phyloP scores from a whole-genome alignment of 2,797 vertebrate species.

The Xenentodon cancila region DNA sequence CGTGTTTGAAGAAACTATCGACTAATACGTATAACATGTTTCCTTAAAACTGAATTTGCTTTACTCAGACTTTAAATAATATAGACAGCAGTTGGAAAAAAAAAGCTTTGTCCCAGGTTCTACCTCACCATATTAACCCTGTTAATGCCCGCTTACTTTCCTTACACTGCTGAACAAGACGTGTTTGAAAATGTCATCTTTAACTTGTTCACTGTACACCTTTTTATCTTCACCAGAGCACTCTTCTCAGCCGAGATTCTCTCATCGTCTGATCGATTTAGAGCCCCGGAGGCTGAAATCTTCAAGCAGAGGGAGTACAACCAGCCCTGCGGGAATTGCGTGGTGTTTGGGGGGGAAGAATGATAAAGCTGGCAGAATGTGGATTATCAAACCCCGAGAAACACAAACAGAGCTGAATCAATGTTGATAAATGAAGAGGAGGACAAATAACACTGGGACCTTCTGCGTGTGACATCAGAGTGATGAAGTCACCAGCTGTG shows the following conservation, averaged over 20 bases:
- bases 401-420: conserved; percentile 24
- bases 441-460: conserved; percentile 25
- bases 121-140: conserved; percentile 45
- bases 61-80: conserved; percentile 2
- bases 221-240: conserved; percentile 64
- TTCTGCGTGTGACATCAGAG: conserved; percentile 44
- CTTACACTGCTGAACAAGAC: conserved; percentile 3
- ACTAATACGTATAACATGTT: background rate
- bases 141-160: conserved; percentile 32
- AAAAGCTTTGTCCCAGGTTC: conserved; percentile 64
- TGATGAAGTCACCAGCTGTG: conserved; percentile 60
- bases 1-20: background rate
- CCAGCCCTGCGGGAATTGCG: background rate
- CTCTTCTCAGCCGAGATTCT: conserved; percentile 81
- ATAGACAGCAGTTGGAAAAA: conserved; percentile 27
- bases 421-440: conserved; percentile 19
- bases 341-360: conserved; percentile 5
- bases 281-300: conserved; percentile 12
- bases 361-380: background rate
- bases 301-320: background rate
- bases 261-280: conserved; percentile 76
- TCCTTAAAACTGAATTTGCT: background rate
- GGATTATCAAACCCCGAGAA: conserved; percentile 4
- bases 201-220: conserved; percentile 13
- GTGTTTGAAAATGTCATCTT: background rate